Evolutionary conservation across 2,113 vertebrate genomes (phyloP).

Genomic region (Odobenus rosmarus): DNA sequence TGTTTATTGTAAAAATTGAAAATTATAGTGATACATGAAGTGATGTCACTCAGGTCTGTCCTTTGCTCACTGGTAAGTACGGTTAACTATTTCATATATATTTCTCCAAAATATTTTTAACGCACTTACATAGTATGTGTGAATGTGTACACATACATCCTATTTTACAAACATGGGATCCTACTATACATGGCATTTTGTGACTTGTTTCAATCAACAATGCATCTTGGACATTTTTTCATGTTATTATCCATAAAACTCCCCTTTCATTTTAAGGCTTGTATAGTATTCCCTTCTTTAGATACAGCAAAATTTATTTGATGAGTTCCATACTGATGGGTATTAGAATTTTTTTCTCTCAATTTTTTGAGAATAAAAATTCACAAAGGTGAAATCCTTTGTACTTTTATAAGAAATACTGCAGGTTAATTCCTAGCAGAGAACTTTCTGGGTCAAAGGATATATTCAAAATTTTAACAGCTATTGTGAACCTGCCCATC

Average conservation of each 20-base stretch:
- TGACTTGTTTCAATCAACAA: not conserved
- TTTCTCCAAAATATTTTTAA: not conserved
- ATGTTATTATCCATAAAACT: not conserved
- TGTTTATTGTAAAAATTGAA: not conserved
- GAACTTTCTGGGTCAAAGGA: not conserved
- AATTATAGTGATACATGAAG: not conserved
- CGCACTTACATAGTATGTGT: not conserved
- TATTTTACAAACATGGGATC: not conserved
- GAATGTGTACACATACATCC: not conserved
- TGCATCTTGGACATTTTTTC: not conserved
- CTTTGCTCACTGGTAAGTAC: not conserved
- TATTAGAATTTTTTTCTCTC: not conserved
- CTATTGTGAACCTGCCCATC: not conserved
- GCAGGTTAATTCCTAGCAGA: not conserved
- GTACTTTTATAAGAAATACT: not conserved
- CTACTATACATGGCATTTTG: not conserved
- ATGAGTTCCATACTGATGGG: not conserved
- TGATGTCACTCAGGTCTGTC: not conserved
- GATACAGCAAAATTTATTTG: not conserved
- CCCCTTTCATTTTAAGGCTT: not conserved
- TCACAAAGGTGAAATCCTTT: not conserved
- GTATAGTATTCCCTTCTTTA: not conserved
- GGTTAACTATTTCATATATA: not conserved
- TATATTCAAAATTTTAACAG: not conserved
- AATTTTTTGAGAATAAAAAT: not conserved